Base-by-base conservation (phyloP, 2,797 vertebrate genomes). In the Peromyscus eremicus region DNA sequence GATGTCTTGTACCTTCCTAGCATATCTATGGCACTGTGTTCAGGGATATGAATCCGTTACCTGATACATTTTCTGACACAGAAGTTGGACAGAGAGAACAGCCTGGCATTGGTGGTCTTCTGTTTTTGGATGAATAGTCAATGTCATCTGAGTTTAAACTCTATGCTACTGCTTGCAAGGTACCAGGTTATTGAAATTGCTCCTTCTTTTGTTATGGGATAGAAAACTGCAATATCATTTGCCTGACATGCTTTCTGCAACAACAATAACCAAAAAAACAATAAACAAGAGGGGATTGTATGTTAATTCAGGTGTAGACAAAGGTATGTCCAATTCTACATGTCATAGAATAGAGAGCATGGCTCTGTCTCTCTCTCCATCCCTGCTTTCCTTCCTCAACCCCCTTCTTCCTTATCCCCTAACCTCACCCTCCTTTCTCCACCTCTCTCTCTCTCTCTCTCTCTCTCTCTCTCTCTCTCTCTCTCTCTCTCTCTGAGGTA, bases 361-460 rank as follows among this genome's bases (percentile, higher is more conserved):
- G 27, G 13, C 14, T 49, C 27, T 77, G 25, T 49, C 25, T 25
- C n/a, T 73, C 19, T 73, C 52, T 57, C 23, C 40, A 27, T 84
- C 27, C 5, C 16, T 84, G 29, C 40, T 2, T 12, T 9, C 17
- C 57, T 64, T 7, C 40, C 16, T 49, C 27, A 25, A 21, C 62
- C 4, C 10, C 19, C 17, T 21, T n/a, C 11, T 13, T n/a, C 6
- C 4, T 6, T 37, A 34, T 8, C 4, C 12, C 3, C 3, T n/a
- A n/a, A 5, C 4, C 23, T n/a, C 4, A 3, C 49, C 29, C 0
- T 32, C 0, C 11, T n/a, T 10, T 25, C 10, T 68, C 14, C 16
- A 64, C 4, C 57, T 13, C 3, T 16, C 17, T 49, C 13, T 8
- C 43, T 2, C 55, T 21, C n/a, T 40, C 55, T 23, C n/a, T 29